Conservation (phyloP, 64 coral and sea anemone species). For the Montipora capricornis region DNA sequence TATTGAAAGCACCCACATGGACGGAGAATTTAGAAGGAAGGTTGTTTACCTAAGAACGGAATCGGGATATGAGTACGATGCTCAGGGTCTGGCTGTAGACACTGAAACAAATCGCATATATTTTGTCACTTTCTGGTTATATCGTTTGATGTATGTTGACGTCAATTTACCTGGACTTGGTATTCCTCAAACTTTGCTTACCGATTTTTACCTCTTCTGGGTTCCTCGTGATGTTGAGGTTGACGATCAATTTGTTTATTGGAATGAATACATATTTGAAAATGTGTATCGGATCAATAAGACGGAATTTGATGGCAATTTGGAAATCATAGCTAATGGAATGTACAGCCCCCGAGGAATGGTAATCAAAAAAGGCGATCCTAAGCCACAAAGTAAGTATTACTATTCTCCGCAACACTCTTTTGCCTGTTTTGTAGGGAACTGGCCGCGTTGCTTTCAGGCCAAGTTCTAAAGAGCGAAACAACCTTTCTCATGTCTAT, state of each 20-base stretch:
- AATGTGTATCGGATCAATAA: constrained; percentile 6
- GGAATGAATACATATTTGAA: background rate
- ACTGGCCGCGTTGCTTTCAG: too few species aligned
- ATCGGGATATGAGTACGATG: background rate
- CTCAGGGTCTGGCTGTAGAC: constrained; percentile 25
- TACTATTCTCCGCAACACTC: background rate
- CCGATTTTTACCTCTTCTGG: background rate
- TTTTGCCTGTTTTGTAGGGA: too few species aligned
- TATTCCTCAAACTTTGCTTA: background rate
- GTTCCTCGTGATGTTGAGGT: background rate
- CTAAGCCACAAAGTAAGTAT: background rate
- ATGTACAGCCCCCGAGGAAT: background rate
- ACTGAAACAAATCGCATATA: constrained; percentile 29
- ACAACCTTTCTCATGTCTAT: too few species aligned
- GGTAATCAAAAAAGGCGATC: background rate
- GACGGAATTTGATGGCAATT: background rate
- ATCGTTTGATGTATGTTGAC: background rate
- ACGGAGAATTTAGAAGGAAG: constrained; percentile 7
- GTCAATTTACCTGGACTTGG: background rate
- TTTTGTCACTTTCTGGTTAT: background rate
- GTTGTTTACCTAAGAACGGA: background rate
- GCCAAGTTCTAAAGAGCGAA: too few species aligned
- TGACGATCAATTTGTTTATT: constrained; percentile 19
- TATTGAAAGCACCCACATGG: constrained; percentile 34
- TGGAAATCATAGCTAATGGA: background rate